Base-by-base conservation (phyloP, 2,113 vertebrate species). In the Callipepla californica region DNA sequence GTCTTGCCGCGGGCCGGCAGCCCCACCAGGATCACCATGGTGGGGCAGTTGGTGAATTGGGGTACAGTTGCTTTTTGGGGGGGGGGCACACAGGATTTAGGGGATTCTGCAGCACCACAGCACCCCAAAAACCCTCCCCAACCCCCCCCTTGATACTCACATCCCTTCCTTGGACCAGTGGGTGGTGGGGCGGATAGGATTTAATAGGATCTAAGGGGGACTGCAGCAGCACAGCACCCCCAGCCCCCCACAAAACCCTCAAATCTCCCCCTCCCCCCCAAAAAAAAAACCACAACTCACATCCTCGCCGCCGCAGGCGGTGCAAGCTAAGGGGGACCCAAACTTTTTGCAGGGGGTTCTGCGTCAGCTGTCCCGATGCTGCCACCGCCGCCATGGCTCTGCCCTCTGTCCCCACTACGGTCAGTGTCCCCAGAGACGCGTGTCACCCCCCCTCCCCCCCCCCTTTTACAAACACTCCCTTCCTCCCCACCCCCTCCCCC, bases 31-130 rank as follows among this genome's bases (percentile, higher is more conserved):
- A 99, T 98, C 28, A 99, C 98, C 98, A 99, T 97, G 7, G 98
- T 99, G 14, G 99, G 99, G 16, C 98, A 99, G 97, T 99, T 99
- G 78, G 98, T 99, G 95, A 99, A 99, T 97, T 99, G 99, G 1
- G 99, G 99, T 82, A 99, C 97, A 0, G 98, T 98, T 13, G 99
- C 98, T 53, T 26, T 26, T 12, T 6, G 2, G 26, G 98, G 96
- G 15, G 12, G 15, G 14, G 14, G 13, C 15, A 8, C 11, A 58
- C 30, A 57, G 19, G 32, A 32, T n/a, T 58, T 21, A n/a, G 32
- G 19, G 55, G 55, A 1, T 7, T 58, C 30, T n/a, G 32, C 55
- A 57, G 28, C 28, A 28, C 28, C 53, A 16, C 9, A 55, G 16
- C 28, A 30, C 30, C 22, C 47, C 32, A 15, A 42, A 7, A 17